Evolutionary conservation across 2,113 vertebrate genomes (phyloP).

Genomic region (Grammomys surdaster): DNA sequence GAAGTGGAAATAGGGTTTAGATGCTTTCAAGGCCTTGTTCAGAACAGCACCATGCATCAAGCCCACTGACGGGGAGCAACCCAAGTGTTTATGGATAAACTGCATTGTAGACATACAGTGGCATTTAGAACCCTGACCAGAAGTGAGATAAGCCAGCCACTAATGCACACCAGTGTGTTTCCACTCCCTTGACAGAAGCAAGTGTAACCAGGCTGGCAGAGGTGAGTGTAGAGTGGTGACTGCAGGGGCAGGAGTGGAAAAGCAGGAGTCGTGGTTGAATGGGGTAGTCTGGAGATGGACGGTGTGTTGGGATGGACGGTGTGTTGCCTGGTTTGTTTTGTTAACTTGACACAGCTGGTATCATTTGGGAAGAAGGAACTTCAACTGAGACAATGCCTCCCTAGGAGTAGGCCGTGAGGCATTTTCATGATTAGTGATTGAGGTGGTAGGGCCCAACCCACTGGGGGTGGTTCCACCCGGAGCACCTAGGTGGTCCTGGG

Average conservation of each 20-base stretch:
- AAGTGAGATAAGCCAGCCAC: not conserved
- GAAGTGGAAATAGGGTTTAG: not conserved
- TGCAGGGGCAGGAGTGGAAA: rapidly evolving
- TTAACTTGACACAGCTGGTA: not conserved
- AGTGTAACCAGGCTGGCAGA: not conserved
- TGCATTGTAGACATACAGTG: not conserved
- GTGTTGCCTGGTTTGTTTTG: not conserved
- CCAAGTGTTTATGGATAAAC: not conserved
- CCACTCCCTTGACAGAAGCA: not conserved
- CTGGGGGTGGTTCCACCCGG: not conserved
- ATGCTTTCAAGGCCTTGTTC: not conserved
- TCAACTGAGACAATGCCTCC: not conserved
- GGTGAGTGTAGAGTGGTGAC: not conserved
- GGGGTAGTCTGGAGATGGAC: too few relatives aligned
- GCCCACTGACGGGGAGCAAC: not conserved
- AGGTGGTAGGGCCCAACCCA: not conserved
- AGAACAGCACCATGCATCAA: not conserved
- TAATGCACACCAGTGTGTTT: not conserved
- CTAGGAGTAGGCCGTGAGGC: not conserved
- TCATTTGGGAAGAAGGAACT: not conserved
- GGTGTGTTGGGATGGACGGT: too few relatives aligned
- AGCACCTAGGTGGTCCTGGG: not conserved
- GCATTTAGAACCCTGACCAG: not conserved
- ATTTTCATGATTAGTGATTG: not conserved
- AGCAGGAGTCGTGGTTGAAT: rapidly evolving